These are phyloP conservation scores for Apamea anceps DNA, from an alignment of 2,888 invertebrate species.

Conservation along the genomic window DNA sequence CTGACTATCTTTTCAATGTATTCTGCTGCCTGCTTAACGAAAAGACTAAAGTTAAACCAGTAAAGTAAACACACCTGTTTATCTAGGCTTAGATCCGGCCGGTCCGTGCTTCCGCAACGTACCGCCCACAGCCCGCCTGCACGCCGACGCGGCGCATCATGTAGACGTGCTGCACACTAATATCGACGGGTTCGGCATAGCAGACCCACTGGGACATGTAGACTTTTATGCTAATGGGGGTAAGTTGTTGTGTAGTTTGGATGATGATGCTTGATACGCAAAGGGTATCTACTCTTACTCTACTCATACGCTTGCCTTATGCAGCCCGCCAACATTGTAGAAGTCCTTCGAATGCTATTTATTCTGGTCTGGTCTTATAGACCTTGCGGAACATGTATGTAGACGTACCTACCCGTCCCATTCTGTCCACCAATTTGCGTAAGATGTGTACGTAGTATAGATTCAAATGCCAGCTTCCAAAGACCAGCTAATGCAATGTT, in stretches of 20 bases:
- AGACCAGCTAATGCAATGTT: background rate
- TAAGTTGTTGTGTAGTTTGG: slow-evolving; percentile 51
- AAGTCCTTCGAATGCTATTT: background rate
- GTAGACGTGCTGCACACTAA: slow-evolving; percentile 86
- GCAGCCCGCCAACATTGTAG: background rate
- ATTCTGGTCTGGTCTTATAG: background rate
- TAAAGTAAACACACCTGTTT: slow-evolving; percentile 7
- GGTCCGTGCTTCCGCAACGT: slow-evolving; percentile 86
- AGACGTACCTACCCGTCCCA: background rate
- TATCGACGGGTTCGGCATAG: slow-evolving; percentile 86
- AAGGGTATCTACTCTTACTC: background rate
- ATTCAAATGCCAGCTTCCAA: background rate
- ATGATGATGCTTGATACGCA: background rate
- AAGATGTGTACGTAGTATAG: background rate
- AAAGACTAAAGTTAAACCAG: background rate
- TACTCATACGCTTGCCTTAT: background rate
- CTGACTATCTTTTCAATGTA: background rate
- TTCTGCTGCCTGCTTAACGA: background rate
- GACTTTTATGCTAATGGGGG: slow-evolving; percentile 87
- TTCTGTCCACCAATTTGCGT: background rate
- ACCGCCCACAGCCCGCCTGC: slow-evolving; percentile 76
- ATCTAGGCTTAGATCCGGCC: slow-evolving; percentile 83
- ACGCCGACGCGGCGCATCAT: slow-evolving; percentile 75
- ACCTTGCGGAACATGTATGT: background rate
- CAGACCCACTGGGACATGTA: slow-evolving; percentile 81